These are phyloP conservation scores for Lepilemur septentrionalis DNA, from an alignment of 2,797 vertebrate species.

Conservation along the genomic window DNA sequence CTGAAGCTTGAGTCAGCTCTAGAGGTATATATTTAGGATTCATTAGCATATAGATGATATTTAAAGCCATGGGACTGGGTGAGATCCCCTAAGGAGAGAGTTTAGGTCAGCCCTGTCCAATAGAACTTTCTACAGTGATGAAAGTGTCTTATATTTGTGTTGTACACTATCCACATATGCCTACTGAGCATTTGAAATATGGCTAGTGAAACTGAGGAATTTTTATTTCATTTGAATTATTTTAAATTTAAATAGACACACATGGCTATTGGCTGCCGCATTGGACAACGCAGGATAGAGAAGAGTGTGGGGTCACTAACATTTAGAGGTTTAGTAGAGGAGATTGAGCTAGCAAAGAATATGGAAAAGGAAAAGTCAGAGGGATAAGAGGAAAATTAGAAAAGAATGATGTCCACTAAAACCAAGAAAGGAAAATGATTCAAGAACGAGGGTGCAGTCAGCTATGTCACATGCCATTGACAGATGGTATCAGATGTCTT, in stretches of 20 bases:
- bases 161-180: background rate
- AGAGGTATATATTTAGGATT: background rate
- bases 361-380: background rate
- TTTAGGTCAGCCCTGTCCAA: background rate
- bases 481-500: background rate
- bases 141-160: background rate
- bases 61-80: background rate
- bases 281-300: background rate
- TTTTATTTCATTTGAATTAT: background rate
- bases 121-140: background rate
- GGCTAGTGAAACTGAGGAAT: background rate
- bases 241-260: background rate
- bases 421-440: background rate
- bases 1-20: background rate
- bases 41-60: background rate
- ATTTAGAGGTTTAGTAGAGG: background rate
- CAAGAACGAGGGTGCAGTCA: background rate
- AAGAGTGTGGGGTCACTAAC: background rate
- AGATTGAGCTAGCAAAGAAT: background rate
- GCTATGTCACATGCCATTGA: background rate
- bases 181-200: background rate
- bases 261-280: no score
- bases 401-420: background rate
- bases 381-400: background rate
- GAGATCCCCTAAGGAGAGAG: background rate